phyloP scores from a whole-genome alignment of 2,113 vertebrate genomes.

The Perca flavescens region DNA sequence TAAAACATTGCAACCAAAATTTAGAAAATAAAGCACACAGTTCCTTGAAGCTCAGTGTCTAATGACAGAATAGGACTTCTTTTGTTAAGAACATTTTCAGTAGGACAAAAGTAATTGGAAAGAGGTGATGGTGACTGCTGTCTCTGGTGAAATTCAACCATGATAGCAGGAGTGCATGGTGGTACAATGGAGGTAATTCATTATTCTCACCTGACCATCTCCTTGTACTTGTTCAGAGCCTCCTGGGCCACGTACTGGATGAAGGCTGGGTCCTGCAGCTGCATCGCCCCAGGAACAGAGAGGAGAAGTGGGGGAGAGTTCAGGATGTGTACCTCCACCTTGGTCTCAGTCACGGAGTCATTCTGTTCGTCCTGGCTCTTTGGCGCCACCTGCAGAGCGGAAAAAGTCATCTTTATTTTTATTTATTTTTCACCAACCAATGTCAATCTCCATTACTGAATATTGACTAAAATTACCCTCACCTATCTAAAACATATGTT shows the following conservation, averaged over 20 bases:
- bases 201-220: conserved; percentile 72
- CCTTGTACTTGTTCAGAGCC: conserved; percentile 88
- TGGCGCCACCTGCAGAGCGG: conserved; percentile 81
- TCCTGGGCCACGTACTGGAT: conserved; percentile 86
- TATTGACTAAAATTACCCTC: background rate
- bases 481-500: background rate
- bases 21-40: background rate
- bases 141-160: background rate
- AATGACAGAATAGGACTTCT: background rate
- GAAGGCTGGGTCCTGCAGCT: conserved; percentile 83
- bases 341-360: conserved; percentile 72
- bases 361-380: conserved; percentile 66
- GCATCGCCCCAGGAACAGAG: conserved; percentile 83
- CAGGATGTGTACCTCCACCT: conserved; percentile 86
- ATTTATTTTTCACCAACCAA: background rate
- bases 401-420: background rate
- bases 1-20: background rate
- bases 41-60: background rate
- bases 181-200: too few species aligned
- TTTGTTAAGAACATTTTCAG: background rate
- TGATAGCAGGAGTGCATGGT: too few species aligned
- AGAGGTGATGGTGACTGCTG: background rate
- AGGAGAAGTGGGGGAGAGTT: conserved; percentile 86
- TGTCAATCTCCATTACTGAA: background rate
- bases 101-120: background rate